Evolutionary conservation across 2,888 invertebrate genomes (phyloP).

Genomic region (Pheosia tremula): DNA sequence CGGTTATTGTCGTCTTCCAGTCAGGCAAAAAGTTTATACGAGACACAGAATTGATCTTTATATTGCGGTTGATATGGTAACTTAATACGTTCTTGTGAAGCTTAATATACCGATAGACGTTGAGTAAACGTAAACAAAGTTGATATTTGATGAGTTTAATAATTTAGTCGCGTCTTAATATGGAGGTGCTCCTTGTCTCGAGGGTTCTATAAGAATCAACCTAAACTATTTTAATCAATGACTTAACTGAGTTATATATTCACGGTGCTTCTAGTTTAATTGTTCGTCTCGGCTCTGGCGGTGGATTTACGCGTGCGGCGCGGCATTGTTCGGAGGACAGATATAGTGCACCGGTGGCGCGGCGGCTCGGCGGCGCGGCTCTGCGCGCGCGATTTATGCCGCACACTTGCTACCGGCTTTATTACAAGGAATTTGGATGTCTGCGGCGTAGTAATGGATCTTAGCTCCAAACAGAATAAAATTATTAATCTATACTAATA

Average conservation of each 20-base stretch:
- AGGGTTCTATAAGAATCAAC: no score
- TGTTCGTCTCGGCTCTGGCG: background rate
- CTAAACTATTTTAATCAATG: background rate
- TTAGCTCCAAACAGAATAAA: background rate
- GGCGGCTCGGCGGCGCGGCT: background rate
- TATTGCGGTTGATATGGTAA: background rate
- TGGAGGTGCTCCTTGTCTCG: no score
- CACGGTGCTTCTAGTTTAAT: background rate
- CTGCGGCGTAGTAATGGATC: background rate
- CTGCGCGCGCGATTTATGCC: slow-evolving; percentile 1
- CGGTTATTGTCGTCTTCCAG: slow-evolving; percentile 36
- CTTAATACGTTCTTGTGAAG: no score
- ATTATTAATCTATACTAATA: no score
- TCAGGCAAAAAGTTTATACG: slow-evolving; percentile 31
- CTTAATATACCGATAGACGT: no score
- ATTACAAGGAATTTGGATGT: background rate
- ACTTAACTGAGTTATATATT: background rate
- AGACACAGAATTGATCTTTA: background rate
- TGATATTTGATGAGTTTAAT: no score
- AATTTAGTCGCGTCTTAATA: no score
- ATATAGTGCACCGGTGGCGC: background rate
- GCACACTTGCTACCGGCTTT: background rate
- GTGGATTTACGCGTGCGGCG: background rate
- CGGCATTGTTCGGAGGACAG: slow-evolving; percentile 1
- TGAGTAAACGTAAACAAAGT: no score